phyloP scores from a whole-genome alignment of 2,797 vertebrate genomes.

The Acanthurus tractus region DNA sequence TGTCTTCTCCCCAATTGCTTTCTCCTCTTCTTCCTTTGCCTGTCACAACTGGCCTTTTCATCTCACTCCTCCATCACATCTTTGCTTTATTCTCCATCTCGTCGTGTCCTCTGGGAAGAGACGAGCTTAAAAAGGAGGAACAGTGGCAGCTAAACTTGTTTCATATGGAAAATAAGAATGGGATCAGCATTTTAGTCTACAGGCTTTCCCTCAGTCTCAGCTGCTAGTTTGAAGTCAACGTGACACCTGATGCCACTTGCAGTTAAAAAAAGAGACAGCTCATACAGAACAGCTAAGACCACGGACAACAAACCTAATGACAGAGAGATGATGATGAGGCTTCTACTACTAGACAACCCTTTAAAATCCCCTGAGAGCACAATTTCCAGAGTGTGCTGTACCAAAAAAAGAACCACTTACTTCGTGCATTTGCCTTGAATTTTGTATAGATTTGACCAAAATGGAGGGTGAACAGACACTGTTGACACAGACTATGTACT shows the following conservation, averaged over 20 bases:
- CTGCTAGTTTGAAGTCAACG: slow-evolving; percentile 46
- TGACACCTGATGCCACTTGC: slow-evolving; percentile 54
- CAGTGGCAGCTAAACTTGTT: slow-evolving; percentile 38
- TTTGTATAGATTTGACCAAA: neutral
- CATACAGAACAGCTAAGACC: slow-evolving; percentile 4
- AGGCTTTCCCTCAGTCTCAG: slow-evolving; percentile 29
- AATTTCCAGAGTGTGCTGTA: neutral
- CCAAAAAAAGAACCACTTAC: slow-evolving; percentile 8
- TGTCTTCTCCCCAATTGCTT: slow-evolving; percentile 48
- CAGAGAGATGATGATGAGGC: neutral
- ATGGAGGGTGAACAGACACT: neutral
- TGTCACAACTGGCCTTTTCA: slow-evolving; percentile 73
- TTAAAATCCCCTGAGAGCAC: slow-evolving; percentile 10
- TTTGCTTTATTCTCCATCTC: slow-evolving; percentile 49
- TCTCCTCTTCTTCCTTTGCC: slow-evolving; percentile 47
- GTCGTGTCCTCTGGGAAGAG: slow-evolving; percentile 51
- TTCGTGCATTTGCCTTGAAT: neutral
- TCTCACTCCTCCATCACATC: slow-evolving; percentile 58
- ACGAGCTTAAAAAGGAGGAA: slow-evolving; percentile 39
- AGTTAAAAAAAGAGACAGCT: slow-evolving; percentile 19
- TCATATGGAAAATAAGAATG: slow-evolving; percentile 60
- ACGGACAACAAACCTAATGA: neutral
- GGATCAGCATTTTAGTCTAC: slow-evolving; percentile 12
- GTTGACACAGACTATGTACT: neutral
- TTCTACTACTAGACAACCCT: neutral